Percentiles rank a stretch among this genome's conserved stretches.
These are phyloP conservation scores for Microtus oregoni DNA, from an alignment of 2,113 vertebrate genomes.

Conservation along the genomic window DNA sequence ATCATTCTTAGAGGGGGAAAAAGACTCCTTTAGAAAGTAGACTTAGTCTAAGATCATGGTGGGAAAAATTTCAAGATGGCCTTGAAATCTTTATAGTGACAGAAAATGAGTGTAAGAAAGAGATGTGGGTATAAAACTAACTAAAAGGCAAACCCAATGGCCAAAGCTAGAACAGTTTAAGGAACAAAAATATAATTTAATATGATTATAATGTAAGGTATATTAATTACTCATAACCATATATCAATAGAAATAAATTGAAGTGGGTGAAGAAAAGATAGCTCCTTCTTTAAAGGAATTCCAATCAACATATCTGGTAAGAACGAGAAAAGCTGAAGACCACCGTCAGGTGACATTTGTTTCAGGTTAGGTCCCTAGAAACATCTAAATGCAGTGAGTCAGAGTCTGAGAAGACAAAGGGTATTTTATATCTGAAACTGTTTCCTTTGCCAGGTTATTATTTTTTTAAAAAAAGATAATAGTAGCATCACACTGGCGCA, in stretches of 20 bases:
- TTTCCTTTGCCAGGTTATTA: background rate
- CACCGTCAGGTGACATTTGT: background rate
- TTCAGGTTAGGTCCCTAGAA: background rate
- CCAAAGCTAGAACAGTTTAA: background rate
- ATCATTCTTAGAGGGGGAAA: background rate
- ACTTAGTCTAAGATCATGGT: background rate
- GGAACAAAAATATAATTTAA: background rate
- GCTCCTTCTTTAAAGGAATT: background rate
- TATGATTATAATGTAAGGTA: background rate
- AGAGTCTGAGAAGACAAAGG: background rate
- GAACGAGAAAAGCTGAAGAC: background rate
- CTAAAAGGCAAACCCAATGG: background rate
- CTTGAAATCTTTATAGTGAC: background rate
- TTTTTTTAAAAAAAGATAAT: background rate
- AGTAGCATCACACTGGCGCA: background rate
- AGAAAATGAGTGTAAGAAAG: background rate
- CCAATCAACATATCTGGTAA: background rate
- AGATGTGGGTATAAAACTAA: background rate
- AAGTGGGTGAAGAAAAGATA: background rate
- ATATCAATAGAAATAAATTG: background rate
- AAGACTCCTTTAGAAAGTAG: background rate
- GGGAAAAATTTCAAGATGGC: background rate
- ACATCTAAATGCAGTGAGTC: background rate
- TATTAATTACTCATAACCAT: background rate
- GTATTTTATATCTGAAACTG: background rate